These are phyloP conservation scores for Archips xylosteana DNA, from an alignment of 2,888 invertebrate genomes.

Conservation along the genomic window DNA sequence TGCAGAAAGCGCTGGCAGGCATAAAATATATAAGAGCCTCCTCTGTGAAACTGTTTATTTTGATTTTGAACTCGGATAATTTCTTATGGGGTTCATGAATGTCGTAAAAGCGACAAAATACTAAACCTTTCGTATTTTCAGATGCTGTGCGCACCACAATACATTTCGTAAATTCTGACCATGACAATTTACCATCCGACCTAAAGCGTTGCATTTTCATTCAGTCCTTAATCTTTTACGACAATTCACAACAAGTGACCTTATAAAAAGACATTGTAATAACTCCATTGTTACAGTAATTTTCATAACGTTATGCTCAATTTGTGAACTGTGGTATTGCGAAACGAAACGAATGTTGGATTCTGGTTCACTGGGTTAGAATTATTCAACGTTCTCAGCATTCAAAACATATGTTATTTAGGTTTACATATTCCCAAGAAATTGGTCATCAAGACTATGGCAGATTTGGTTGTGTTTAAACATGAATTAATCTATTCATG, in stretches of 20 bases:
- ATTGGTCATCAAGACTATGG: not conserved
- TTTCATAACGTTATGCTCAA: constrained; percentile 22
- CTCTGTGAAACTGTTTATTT: too few species aligned
- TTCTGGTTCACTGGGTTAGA: constrained; percentile 26
- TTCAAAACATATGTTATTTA: not conserved
- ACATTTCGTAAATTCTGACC: not conserved
- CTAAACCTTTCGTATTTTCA: too few species aligned
- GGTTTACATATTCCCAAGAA: not conserved
- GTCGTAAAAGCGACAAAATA: too few species aligned
- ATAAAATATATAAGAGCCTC: too few species aligned
- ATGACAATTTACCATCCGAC: not conserved
- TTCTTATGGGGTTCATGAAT: too few species aligned
- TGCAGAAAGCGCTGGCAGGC: too few species aligned
- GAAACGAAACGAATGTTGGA: constrained; percentile 7
- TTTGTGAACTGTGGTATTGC: not conserved
- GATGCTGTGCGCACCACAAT: too few species aligned
- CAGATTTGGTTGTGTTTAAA: not conserved
- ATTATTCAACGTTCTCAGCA: constrained; percentile 10
- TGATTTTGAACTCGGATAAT: too few species aligned
- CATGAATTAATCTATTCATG: too few species aligned
- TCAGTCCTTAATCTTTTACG: constrained; percentile 1
- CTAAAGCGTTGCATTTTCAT: not conserved
- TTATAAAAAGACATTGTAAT: not conserved
- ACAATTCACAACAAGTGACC: constrained; percentile 1
- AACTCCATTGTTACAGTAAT: constrained; percentile 15